phyloP scores from a whole-genome alignment of 2,797 vertebrate species.

The Pteropus rufus region DNA sequence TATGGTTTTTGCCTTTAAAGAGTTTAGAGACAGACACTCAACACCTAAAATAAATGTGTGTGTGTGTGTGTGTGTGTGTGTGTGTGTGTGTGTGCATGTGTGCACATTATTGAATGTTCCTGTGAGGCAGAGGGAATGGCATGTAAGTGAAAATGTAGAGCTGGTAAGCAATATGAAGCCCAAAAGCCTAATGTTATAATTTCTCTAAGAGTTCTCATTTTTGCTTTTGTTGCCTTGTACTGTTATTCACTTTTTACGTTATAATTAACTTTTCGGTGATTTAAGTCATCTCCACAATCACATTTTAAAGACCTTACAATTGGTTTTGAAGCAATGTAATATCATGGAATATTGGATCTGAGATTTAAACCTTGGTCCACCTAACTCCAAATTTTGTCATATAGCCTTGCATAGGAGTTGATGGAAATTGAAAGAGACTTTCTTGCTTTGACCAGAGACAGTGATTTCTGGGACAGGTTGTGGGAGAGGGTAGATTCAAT shows the following conservation, averaged over 20 bases:
- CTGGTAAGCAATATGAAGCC: not conserved
- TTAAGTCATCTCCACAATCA: not conserved
- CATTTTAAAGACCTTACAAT: not conserved
- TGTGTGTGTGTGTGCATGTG: not conserved
- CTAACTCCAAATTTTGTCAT: not conserved
- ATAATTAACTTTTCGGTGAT: not conserved
- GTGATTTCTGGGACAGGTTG: not conserved
- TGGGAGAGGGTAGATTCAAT: not conserved
- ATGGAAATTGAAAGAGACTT: not conserved
- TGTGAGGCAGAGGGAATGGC: not conserved
- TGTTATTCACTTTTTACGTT: not conserved
- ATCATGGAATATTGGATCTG: not conserved
- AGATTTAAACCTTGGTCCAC: not conserved
- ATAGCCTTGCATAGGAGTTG: not conserved
- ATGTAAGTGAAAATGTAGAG: not conserved
- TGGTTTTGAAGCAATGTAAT: not conserved
- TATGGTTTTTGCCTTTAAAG: slow-evolving; percentile 50
- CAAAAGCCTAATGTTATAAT: not conserved
- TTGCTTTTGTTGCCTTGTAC: not conserved
- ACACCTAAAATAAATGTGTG: not conserved
- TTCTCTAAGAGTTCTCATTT: not conserved
- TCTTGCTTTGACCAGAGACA: not conserved
- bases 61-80: not conserved
- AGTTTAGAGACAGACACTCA: not conserved
- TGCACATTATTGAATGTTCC: not conserved